Evolutionary conservation across 2,888 invertebrate genomes (phyloP), one percentile per base, ranked within the genome.

Genomic region (Hipparchia semele): DNA sequence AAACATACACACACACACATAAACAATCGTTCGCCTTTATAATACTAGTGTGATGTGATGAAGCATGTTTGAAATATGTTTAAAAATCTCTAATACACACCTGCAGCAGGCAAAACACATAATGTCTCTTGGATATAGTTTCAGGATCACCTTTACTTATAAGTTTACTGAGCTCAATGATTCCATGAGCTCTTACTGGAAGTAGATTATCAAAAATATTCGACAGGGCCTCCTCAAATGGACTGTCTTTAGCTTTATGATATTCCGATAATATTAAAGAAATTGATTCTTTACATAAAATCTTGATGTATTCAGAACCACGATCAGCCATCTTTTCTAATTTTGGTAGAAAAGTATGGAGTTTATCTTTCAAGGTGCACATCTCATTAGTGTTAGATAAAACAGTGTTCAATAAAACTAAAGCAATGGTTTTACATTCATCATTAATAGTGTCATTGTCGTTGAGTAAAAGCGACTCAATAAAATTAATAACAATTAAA

Each of bases 121-220:
- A 94, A 77, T 95, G 95, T 81, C 96, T 96, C 79, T 96, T 95
- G 1, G 95, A 93, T 75, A 96, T 83, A 9, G 96, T 94, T 80
- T 96, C 95, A 46, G 90, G 79, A 88, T 98, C 96, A 77, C 94
- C 94, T 23, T 87, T 87, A 81, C 96, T 95, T 68, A 98, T 94
- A n/a, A 98, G 91, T 89, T 96, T 96, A 13, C 95, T 95, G 13
- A 98, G 87, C 67, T 95, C 90, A 79, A 98, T 95, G 56, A 98
- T 90, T 7, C 96, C 98, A 89, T 98, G 98, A 10, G 97, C 98
- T 84, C 96, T 94, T 0, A 97, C 95, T n/a, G 98, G 98, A 65
- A 98, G 86, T 72, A 97, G 84, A 46, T 95, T 94, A 90, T 97
- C 96, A 81, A 95, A 95, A 33, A 96, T 90, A 86, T 97, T 96